A percentile compares a stretch with the other conserved stretches of the same genome.
phyloP scores from a whole-genome alignment of 2,888 invertebrate genomes.

The Homarus gammarus region DNA sequence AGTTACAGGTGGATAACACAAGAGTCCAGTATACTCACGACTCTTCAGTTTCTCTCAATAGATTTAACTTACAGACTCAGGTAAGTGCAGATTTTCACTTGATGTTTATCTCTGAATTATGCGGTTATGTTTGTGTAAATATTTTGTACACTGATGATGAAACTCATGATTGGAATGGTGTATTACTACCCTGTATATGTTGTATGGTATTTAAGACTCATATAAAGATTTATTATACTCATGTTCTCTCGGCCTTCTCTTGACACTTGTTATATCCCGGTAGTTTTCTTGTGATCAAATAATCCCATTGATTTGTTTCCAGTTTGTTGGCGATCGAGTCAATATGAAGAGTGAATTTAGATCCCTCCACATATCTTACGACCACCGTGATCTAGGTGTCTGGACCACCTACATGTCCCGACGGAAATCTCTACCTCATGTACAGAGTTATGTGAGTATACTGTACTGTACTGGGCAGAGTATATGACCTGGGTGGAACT shows the following conservation, averaged over 20 bases:
- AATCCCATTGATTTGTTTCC: too few relatives aligned
- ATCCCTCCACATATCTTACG: constrained; percentile 61
- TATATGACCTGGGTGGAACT: too few relatives aligned
- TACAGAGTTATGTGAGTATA: background rate
- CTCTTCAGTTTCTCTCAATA: constrained; percentile 50
- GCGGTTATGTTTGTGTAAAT: too few relatives aligned
- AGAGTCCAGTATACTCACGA: constrained; percentile 59
- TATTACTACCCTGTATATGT: background rate
- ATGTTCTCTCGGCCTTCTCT: too few relatives aligned
- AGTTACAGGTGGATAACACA: constrained; percentile 64
- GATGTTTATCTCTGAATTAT: too few relatives aligned
- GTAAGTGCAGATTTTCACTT: constrained; percentile 26
- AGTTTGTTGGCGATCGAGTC: constrained; percentile 71
- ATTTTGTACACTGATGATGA: too few relatives aligned
- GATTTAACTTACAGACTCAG: constrained; percentile 67
- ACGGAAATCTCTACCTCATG: constrained; percentile 29
- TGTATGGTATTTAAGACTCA: constrained; percentile 18
- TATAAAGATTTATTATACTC: too few relatives aligned
- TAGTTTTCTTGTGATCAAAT: too few relatives aligned
- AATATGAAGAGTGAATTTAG: constrained; percentile 71
- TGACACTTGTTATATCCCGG: too few relatives aligned
- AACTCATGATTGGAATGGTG: too few relatives aligned
- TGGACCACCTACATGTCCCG: constrained; percentile 61
- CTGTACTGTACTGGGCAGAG: too few relatives aligned
- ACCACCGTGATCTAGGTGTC: constrained; percentile 66